Base-by-base conservation (phyloP, 1,140 invertebrate species). In the Gerris buenoi region DNA sequence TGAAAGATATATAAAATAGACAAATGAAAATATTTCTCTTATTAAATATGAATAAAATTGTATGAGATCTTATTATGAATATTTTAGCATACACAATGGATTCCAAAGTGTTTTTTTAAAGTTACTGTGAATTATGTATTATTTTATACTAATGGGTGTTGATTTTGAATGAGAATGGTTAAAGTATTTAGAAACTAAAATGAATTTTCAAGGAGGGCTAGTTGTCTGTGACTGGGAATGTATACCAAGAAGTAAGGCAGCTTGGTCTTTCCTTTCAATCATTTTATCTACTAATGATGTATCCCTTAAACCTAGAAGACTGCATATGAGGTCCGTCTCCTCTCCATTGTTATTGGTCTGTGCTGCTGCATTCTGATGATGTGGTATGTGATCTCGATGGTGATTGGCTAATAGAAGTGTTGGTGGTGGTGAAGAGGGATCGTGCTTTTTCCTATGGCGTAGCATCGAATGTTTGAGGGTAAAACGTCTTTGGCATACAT, bases 381-480 rank as follows among this genome's bases (percentile, higher is more conserved):
- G 26, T n/a, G 3, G 58, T 33, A n/a, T 72, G 70, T 15, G 70
- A 69, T 26, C 69, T 68, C 10, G 68, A 68, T 63, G 63, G 65
- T 1, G 67, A 66, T 57, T 68, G 68, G 46, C 25, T 33, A 2
- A 67, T 64, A 26, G 33, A 46, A 27, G 13, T 5, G 57, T 58
- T 59, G 28, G 66, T 26, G 23, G 63, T 14, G 25, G 64, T 28
- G 66, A 25, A n/a, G 63, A 22, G 18, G 64, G 27, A 29, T 67
- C 67, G 73, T 93, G 90, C 74, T 93, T 95, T 77, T 93, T 93
- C 60, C 91, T 81, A 75, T 95, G 92, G 1, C 92, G 83, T 64
- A 95, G 82, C 91, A 95, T 94, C 75, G 89, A 92, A 79, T 95
- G 91, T 73, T 95, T 94, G n/a, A 95, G 79, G 0, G 91, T 95